Evolutionary conservation across 2,113 vertebrate species (phyloP).

Genomic region (Ctenodactylus gundi): DNA sequence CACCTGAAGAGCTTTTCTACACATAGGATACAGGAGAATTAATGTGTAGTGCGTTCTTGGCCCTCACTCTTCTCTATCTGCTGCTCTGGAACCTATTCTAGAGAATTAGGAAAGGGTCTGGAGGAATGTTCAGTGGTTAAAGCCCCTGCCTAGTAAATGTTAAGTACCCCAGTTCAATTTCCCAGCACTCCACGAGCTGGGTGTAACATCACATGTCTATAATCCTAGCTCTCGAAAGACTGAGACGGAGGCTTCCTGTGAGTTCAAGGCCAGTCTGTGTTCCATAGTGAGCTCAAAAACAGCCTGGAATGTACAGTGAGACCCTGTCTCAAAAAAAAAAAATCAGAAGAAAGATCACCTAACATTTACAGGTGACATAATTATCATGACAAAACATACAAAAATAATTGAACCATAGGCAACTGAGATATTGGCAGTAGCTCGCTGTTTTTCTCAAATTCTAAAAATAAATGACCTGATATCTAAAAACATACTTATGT

Average conservation of each 20-base stretch:
- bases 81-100: too few relatives aligned
- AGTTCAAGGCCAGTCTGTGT: too few relatives aligned
- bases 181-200: too few relatives aligned
- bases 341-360: not conserved
- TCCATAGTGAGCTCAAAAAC: not conserved
- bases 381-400: not conserved
- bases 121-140: too few relatives aligned
- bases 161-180: too few relatives aligned
- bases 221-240: not conserved
- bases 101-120: too few relatives aligned
- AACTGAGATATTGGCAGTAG: not conserved
- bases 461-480: not conserved
- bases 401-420: not conserved
- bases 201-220: rapidly evolving
- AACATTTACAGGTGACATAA: not conserved
- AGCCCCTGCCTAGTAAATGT: too few relatives aligned
- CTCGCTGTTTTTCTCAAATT: not conserved
- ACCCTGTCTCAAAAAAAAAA: too few relatives aligned
- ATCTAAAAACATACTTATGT: not conserved
- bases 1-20: too few relatives aligned
- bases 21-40: not conserved
- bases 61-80: too few relatives aligned
- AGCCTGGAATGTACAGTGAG: not conserved
- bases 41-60: not conserved
- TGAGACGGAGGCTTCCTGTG: not conserved